Evolutionary conservation across 64 coral and sea anemone genomes (phyloP).

Genomic region (Montipora sp.): DNA sequence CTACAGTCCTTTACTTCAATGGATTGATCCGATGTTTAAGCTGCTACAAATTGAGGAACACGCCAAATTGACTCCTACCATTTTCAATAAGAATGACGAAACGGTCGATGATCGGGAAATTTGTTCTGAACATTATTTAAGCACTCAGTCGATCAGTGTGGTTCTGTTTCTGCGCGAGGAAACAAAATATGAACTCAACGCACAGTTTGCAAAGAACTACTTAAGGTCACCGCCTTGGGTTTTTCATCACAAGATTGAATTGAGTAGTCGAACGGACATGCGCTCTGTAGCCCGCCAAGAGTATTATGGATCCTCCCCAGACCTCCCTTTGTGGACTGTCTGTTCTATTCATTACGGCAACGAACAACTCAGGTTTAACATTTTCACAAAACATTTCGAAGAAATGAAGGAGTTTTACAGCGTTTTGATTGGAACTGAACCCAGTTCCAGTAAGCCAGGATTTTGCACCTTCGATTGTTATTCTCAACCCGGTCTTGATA

Average conservation of each 20-base stretch:
- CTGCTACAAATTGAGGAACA: constrained; percentile 69
- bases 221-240: constrained; percentile 64
- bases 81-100: constrained; percentile 6
- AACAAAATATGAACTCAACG: constrained; percentile 71
- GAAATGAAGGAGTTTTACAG: constrained; percentile 86
- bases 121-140: constrained; percentile 7
- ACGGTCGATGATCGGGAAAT: not conserved
- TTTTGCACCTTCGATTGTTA: constrained; percentile 87
- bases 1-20: constrained; percentile 78
- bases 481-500: constrained; percentile 83
- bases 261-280: constrained; percentile 68
- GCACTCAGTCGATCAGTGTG: constrained; percentile 84
- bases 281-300: constrained; percentile 81
- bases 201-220: constrained; percentile 69
- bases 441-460: constrained; percentile 57
- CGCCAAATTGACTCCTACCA: not conserved
- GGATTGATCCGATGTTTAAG: constrained; percentile 93
- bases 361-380: constrained; percentile 86
- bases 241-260: constrained; percentile 92
- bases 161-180: constrained; percentile 81
- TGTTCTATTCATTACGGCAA: constrained; percentile 85
- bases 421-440: constrained; percentile 58
- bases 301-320: constrained; percentile 72
- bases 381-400: constrained; percentile 81
- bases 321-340: constrained; percentile 77